These are phyloP conservation scores for Cygnus olor DNA, from an alignment of 2,797 vertebrate genomes.

Conservation along the genomic window DNA sequence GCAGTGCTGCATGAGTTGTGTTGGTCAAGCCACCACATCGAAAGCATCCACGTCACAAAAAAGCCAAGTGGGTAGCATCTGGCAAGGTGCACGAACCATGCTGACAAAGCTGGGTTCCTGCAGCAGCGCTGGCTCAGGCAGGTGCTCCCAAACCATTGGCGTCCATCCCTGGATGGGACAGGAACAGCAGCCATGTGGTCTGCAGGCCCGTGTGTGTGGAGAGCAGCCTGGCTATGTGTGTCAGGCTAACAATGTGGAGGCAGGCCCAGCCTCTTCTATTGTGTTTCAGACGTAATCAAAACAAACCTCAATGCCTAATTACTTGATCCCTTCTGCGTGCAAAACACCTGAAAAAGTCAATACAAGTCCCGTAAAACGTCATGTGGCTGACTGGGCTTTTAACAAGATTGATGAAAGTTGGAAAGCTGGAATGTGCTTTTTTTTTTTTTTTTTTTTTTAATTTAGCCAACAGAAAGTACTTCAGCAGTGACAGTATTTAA, in stretches of 20 bases:
- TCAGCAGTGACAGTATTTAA: constrained; percentile 48
- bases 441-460: background rate
- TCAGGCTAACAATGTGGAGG: background rate
- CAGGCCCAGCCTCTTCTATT: background rate
- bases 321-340: background rate
- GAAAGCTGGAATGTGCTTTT: background rate
- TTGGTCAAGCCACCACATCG: background rate
- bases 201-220: rapidly evolving
- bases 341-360: constrained; percentile 36
- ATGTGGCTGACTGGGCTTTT: background rate
- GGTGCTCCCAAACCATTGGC: rapidly evolving
- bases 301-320: background rate
- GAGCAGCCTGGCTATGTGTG: background rate
- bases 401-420: background rate
- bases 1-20: background rate
- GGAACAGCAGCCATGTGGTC: rapidly evolving
- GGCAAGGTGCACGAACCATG: background rate
- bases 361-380: background rate
- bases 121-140: background rate
- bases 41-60: background rate
- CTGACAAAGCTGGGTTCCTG: background rate
- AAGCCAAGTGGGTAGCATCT: background rate
- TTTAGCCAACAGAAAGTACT: constrained; percentile 12
- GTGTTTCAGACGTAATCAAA: constrained; percentile 1
- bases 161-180: rapidly evolving